Evolutionary conservation across 1,140 invertebrate species (phyloP).

Genomic region (Adelges cooleyi): DNA sequence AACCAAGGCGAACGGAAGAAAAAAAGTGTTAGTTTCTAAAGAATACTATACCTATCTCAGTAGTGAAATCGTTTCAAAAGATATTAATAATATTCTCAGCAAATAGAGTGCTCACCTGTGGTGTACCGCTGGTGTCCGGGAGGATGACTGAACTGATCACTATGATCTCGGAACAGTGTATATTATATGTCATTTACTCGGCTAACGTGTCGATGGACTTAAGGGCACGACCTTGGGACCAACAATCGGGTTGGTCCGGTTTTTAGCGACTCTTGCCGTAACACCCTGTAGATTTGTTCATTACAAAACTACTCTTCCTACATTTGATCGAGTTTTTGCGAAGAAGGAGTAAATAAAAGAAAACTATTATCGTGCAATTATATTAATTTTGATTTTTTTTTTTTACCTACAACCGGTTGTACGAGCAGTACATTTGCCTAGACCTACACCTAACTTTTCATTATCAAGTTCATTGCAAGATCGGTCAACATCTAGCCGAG

Average conservation of each 20-base stretch:
- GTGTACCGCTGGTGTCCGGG: not conserved
- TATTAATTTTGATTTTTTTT: too few relatives aligned
- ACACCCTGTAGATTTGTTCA: constrained; percentile 10
- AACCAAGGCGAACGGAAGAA: too few relatives aligned
- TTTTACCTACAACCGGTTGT: too few relatives aligned
- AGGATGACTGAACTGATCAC: not conserved
- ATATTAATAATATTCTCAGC: not conserved
- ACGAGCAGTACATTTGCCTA: too few relatives aligned
- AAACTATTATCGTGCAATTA: too few relatives aligned
- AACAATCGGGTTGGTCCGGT: constrained; percentile 24
- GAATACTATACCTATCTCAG: too few relatives aligned
- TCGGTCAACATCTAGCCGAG: too few relatives aligned
- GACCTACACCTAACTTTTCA: too few relatives aligned
- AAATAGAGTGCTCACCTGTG: constrained; percentile 6
- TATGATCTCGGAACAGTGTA: not conserved
- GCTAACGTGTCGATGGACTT: not conserved
- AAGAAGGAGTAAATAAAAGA: not conserved
- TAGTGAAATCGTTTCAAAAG: too few relatives aligned
- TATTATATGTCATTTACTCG: constrained; percentile 6
- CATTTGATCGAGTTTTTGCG: not conserved
- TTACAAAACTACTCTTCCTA: constrained; percentile 6
- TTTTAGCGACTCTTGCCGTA: not conserved
- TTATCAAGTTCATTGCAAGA: too few relatives aligned
- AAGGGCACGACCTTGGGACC: constrained; percentile 8
- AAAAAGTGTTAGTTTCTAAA: too few relatives aligned